Evolutionary conservation across 2,113 vertebrate species (phyloP).

Genomic region (Eurystomus gularis): DNA sequence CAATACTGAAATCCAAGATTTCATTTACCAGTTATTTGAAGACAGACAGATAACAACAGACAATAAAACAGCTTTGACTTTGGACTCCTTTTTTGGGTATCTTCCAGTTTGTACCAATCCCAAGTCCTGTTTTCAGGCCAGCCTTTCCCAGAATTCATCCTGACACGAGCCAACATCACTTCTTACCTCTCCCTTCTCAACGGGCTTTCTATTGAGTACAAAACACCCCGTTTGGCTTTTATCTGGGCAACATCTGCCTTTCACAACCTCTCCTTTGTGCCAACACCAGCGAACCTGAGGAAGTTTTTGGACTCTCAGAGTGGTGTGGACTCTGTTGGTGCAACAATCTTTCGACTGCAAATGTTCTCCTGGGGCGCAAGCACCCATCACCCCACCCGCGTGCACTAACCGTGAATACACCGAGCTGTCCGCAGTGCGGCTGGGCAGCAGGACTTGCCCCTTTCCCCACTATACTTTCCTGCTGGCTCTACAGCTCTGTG

Average conservation of each 20-base stretch:
- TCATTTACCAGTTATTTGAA: neutral
- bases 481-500: neutral
- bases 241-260: neutral
- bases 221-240: neutral
- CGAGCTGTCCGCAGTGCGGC: neutral
- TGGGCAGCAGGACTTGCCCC: neutral
- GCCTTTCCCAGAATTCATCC: neutral
- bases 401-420: fast-evolving
- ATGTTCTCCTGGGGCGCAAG: fast-evolving
- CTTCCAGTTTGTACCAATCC: neutral
- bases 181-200: neutral
- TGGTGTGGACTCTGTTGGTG: neutral
- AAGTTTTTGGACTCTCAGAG: neutral
- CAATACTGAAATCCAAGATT: neutral
- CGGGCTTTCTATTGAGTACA: neutral
- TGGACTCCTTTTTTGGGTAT: neutral
- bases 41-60: neutral
- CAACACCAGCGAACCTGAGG: neutral
- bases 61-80: neutral
- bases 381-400: neutral
- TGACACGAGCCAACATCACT: neutral
- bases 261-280: neutral
- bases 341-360: neutral
- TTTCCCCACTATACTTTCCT: neutral
- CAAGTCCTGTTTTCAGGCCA: neutral